Evolutionary conservation across 2,888 invertebrate species (phyloP), one percentile per base, ranked within the genome.

Genomic region (Eugnorisma glareosa): DNA sequence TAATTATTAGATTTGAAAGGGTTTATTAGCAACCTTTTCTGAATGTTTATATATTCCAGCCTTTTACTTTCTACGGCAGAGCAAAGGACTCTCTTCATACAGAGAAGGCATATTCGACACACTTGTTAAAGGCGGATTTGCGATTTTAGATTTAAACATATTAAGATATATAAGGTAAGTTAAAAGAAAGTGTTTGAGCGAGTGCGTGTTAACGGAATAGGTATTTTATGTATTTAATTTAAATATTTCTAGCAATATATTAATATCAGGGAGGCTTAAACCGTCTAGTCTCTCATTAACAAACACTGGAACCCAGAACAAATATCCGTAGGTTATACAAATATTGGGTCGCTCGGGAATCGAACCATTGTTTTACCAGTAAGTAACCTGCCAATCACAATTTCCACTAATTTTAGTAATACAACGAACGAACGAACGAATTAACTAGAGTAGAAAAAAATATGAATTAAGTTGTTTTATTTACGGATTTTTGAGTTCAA

Each of bases 241-340:
- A 21, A 57, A 57, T 57, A 57, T 21, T 28, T 48, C 35, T n/a
- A 43, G 31, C 5, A 31, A 37, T 18, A 18, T 59, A 18, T 59
- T 28, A 64, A 2, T 15, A 15, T 1, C 24, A 24, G 11, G 35
- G 21, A 7, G 21, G 5, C 11, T 31, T 63, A 63, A 28, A 67
- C 4, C 40, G 18, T 21, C 28, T 37, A 45, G 28, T 59, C 11
- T 54, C 31, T 45, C 31, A 63, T 64, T 24, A 28, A 61, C 61
- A 80, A 73, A 79, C 54, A 67, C 2, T 48, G 15, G 35, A 35
- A 51, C 43, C 57, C 35, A 51, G 57, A 59, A 75, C 51, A 75
- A 81, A 75, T 54, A 75, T 54, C 24, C 1, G 24, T 21, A 54
- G 45, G 31, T 21, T 57, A 31, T 51, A 69, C 61, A 69, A 81